Evolutionary conservation across 2,797 vertebrate genomes (phyloP).

Genomic region (Amblyopsis hoosieri): DNA sequence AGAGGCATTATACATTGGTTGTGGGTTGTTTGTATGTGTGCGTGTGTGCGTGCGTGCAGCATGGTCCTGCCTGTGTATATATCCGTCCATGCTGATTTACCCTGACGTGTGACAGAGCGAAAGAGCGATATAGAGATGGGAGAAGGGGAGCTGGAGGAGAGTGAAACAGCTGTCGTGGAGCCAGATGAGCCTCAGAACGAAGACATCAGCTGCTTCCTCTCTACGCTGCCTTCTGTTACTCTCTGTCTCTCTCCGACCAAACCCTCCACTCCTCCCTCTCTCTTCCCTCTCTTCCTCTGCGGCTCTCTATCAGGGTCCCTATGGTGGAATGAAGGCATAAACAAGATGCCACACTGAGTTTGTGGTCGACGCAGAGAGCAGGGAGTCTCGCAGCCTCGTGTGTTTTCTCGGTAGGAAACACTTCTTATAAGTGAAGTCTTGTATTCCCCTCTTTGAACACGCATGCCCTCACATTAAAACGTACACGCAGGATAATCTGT

Average conservation of each 20-base stretch:
- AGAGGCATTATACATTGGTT: too few species aligned
- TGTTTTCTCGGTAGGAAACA: too few species aligned
- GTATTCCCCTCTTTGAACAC: too few species aligned
- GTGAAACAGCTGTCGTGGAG: conserved; percentile 4
- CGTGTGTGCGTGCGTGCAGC: neutral
- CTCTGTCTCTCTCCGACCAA: neutral
- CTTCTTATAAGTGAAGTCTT: too few species aligned
- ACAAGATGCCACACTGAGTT: neutral
- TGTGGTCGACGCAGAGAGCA: neutral
- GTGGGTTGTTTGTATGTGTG: neutral
- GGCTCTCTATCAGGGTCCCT: neutral
- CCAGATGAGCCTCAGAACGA: neutral
- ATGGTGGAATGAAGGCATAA: neutral
- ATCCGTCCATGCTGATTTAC: conserved; percentile 12
- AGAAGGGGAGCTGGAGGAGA: neutral
- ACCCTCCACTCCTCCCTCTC: neutral
- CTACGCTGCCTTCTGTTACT: neutral
- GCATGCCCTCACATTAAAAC: too few species aligned
- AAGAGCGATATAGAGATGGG: neutral
- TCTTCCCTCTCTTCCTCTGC: neutral
- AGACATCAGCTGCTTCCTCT: neutral
- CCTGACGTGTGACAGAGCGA: neutral
- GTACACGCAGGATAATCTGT: too few species aligned
- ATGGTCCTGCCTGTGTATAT: conserved; percentile 1
- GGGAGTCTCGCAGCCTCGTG: neutral